Evolutionary conservation across 1,140 invertebrate species (phyloP).

Genomic region (Melanaphis sacchari): DNA sequence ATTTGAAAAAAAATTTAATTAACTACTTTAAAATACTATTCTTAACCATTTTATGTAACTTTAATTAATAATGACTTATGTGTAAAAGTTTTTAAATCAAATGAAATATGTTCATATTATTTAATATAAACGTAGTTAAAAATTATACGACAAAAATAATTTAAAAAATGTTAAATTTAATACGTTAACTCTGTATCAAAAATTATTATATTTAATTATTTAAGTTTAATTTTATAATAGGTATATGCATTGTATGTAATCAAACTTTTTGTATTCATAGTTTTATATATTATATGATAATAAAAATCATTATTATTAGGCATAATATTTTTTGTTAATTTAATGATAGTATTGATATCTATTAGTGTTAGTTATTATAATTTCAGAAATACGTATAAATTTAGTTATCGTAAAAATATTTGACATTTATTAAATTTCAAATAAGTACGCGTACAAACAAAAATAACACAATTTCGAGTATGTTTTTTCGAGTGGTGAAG

Average conservation of each 20-base stretch:
- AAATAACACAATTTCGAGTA: constrained; percentile 11
- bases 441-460: background rate
- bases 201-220: too few relatives aligned
- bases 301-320: background rate
- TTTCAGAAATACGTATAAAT: background rate
- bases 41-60: background rate
- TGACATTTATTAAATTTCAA: constrained; percentile 27
- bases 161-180: background rate
- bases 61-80: background rate
- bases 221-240: too few relatives aligned
- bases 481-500: background rate
- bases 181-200: background rate
- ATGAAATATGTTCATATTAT: background rate
- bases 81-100: background rate
- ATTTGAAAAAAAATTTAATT: too few relatives aligned
- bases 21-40: background rate
- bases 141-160: background rate
- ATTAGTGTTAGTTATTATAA: background rate
- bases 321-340: background rate
- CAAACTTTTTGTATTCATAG: background rate
- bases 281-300: background rate
- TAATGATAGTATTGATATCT: background rate
- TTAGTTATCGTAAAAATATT: background rate
- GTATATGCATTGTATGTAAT: background rate
- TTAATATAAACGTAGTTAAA: background rate